phyloP scores from a whole-genome alignment of 2,797 vertebrate species.

The Peromyscus nudipes region DNA sequence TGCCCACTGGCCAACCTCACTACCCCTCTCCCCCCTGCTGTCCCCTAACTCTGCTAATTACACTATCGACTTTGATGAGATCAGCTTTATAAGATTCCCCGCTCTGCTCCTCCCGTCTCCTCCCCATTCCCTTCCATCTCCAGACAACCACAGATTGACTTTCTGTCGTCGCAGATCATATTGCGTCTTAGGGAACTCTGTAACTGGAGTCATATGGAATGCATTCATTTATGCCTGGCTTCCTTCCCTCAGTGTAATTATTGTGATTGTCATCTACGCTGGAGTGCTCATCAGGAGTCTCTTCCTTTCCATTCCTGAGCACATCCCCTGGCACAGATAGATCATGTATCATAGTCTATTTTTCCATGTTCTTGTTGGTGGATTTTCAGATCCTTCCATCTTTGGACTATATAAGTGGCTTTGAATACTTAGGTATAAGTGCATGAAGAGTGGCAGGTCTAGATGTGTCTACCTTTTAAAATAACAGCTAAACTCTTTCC shows the following conservation, averaged over 20 bases:
- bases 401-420: neutral
- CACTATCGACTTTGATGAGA: neutral
- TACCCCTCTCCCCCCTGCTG: rapidly evolving
- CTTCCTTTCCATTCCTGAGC: neutral
- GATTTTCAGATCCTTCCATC: neutral
- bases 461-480: neutral
- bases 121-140: neutral
- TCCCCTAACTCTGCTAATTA: neutral
- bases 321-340: neutral
- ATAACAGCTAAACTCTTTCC: neutral
- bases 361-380: neutral
- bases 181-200: neutral
- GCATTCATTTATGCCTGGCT: neutral
- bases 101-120: neutral
- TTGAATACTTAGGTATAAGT: neutral
- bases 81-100: neutral
- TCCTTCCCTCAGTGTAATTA: neutral
- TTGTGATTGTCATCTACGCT: neutral
- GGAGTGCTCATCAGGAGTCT: neutral
- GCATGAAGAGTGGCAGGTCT: neutral
- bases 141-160: neutral
- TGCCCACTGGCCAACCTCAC: neutral
- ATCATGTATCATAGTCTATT: neutral
- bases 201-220: neutral
- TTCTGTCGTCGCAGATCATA: neutral